Evolutionary conservation across 2,113 vertebrate species (phyloP).

Genomic region (Oxygymnocypris stewartii): DNA sequence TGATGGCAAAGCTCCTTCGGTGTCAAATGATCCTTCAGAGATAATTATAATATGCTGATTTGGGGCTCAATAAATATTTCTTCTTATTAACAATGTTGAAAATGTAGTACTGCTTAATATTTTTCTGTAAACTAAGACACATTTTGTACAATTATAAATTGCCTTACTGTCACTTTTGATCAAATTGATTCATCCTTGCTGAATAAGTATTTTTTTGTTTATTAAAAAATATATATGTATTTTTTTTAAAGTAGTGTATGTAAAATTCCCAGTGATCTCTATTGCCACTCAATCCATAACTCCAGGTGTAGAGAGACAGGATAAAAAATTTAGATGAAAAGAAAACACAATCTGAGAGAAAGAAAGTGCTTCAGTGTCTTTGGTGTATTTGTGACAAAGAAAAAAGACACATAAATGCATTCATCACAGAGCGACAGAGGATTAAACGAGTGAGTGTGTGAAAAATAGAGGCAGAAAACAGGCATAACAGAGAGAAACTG

Average conservation of each 20-base stretch:
- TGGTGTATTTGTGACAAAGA: not conserved
- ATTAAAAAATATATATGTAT: no score
- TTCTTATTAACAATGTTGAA: not conserved
- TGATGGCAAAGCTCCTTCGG: not conserved
- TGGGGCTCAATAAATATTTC: not conserved
- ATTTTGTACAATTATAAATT: not conserved
- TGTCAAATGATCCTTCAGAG: not conserved
- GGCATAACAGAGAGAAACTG: not conserved
- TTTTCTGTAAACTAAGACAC: not conserved
- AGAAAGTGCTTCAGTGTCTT: not conserved
- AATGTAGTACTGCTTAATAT: not conserved
- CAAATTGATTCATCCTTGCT: not conserved
- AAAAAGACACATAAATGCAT: not conserved
- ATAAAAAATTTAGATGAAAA: not conserved
- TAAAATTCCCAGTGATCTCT: not conserved
- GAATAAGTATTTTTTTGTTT: no score
- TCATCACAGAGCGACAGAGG: not conserved
- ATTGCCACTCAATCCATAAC: not conserved
- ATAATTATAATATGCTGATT: not conserved
- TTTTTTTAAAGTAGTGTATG: no score
- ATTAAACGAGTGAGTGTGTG: constrained; percentile 21
- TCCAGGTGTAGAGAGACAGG: not conserved
- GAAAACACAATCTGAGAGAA: not conserved
- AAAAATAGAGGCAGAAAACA: not conserved
- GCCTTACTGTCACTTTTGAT: not conserved